These are phyloP conservation scores for Tetramorium alpestre DNA, from an alignment of 1,140 invertebrate species.

Conservation along the genomic window DNA sequence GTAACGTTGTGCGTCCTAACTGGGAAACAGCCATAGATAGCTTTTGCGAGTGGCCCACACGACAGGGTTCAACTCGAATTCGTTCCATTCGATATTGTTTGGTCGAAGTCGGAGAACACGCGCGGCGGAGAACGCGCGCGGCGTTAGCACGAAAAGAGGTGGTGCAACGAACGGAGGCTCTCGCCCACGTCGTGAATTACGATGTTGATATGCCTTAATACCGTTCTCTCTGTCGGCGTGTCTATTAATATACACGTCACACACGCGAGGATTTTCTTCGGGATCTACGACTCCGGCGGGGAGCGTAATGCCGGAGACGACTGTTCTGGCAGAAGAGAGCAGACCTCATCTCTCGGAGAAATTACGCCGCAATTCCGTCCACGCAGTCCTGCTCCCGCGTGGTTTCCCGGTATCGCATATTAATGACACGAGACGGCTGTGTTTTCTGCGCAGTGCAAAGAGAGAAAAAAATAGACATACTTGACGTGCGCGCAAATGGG, in stretches of 20 bases:
- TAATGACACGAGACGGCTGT: not conserved
- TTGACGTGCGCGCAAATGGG: not conserved
- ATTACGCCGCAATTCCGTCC: not conserved
- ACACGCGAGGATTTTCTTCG: conserved; percentile 18
- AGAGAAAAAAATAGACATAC: not conserved
- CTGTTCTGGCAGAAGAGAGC: not conserved
- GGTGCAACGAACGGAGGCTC: conserved; percentile 42
- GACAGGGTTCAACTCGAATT: not conserved
- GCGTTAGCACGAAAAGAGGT: not conserved
- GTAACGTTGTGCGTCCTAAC: too few relatives aligned
- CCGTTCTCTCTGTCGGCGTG: conserved; percentile 1
- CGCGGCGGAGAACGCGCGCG: not conserved
- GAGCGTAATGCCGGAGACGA: not conserved
- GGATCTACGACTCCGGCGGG: conserved; percentile 5
- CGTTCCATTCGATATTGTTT: not conserved
- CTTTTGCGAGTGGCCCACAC: not conserved
- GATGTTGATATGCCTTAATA: conserved; percentile 47
- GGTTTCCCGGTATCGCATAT: not conserved
- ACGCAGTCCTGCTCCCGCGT: not conserved
- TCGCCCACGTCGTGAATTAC: conserved; percentile 51
- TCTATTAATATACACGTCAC: conserved; percentile 46
- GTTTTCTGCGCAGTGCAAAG: not conserved
- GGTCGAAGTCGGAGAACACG: not conserved
- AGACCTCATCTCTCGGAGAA: not conserved
- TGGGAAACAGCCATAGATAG: too few relatives aligned